These are phyloP conservation scores for Columba guinea DNA, from an alignment of 2,797 vertebrate genomes.

Conservation along the genomic window DNA sequence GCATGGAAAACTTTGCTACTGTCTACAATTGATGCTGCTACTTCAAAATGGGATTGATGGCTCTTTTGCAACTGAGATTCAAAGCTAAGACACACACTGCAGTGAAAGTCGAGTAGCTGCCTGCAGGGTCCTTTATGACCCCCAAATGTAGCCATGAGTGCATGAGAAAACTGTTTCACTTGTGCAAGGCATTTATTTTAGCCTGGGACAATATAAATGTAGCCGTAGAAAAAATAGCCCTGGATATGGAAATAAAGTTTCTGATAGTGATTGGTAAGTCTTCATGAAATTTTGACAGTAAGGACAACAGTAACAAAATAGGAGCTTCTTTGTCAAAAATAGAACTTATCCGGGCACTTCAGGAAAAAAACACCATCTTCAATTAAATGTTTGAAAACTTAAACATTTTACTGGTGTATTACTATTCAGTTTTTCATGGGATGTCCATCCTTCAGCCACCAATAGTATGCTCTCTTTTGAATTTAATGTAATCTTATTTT, in stretches of 20 bases:
- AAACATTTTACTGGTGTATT: not conserved
- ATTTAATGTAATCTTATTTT: not conserved
- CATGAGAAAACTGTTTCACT: not conserved
- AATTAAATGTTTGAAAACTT: not conserved
- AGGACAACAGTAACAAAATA: not conserved
- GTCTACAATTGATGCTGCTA: not conserved
- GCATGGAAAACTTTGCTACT: not conserved
- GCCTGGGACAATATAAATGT: not conserved
- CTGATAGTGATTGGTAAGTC: not conserved
- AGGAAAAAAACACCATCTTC: not conserved
- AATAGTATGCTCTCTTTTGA: not conserved
- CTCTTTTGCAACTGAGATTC: not conserved
- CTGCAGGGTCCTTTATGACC: not conserved
- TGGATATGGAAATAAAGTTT: not conserved
- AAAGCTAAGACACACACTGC: not conserved
- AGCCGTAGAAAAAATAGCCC: not conserved
- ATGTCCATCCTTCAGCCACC: not conserved
- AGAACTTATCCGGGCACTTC: not conserved
- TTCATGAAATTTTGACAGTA: not conserved
- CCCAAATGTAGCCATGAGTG: not conserved
- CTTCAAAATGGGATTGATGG: not conserved
- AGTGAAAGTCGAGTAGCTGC: not conserved
- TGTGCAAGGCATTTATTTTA: not conserved
- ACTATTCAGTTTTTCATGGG: not conserved
- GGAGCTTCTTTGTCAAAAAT: not conserved